Conservation (phyloP, 2,888 invertebrate species). For the Carpatolechia fugitivella region DNA sequence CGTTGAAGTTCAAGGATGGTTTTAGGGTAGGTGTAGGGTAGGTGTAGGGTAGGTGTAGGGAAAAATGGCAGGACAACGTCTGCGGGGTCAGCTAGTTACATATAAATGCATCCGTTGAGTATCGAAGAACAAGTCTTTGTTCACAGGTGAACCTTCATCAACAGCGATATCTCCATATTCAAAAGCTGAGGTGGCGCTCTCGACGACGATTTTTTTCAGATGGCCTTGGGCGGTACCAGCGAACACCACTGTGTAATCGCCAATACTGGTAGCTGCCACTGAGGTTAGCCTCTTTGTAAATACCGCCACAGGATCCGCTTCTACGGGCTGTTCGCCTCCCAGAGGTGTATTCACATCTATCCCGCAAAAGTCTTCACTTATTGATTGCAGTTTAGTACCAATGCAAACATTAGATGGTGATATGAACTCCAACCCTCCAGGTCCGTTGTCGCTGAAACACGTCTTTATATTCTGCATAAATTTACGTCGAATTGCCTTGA, state of each 20-base stretch:
- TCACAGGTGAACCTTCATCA: conserved; percentile 89
- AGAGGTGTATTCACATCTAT: conserved; percentile 97
- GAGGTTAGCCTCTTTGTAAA: conserved; percentile 92
- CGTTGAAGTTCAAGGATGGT: no score
- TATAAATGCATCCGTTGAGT: conserved; percentile 94
- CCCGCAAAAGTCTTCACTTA: conserved; percentile 97
- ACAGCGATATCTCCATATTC: conserved; percentile 94
- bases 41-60: no score
- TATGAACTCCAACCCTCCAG: conserved; percentile 92
- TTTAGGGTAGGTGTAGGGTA: no score
- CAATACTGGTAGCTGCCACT: conserved; percentile 95
- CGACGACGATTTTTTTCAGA: conserved; percentile 96
- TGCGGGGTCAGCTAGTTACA: no score
- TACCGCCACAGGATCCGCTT: conserved; percentile 90
- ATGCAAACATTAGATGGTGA: conserved; percentile 94
- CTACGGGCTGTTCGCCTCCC: conserved; percentile 94
- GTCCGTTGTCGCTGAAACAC: conserved; percentile 95
- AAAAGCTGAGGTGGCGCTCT: conserved; percentile 89
- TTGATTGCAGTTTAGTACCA: conserved; percentile 93
- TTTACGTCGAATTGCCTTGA: conserved; percentile 93
- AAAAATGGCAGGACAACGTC: no score
- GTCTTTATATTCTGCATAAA: conserved; percentile 98
- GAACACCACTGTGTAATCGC: conserved; percentile 98
- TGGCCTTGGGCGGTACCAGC: conserved; percentile 95
- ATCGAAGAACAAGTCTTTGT: conserved; percentile 95